A percentile compares a stretch with the other conserved stretches of the same genome.
Evolutionary conservation across 2,113 vertebrate genomes (phyloP).

Genomic region (Myrmophylax atrothorax): DNA sequence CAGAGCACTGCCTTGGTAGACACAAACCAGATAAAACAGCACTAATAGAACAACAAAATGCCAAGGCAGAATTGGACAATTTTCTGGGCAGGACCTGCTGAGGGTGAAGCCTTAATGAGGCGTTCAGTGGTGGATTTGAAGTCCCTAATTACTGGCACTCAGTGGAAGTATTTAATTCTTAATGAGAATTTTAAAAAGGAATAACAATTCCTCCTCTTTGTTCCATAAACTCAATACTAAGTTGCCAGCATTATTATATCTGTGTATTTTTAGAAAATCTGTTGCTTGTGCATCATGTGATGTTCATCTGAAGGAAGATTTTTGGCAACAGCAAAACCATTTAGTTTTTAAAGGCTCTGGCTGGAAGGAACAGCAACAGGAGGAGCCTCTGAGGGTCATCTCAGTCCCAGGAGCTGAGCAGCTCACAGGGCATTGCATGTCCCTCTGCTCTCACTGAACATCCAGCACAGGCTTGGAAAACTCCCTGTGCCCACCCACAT

Average conservation of each 20-base stretch:
- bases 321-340: background rate
- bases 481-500: fast-evolving
- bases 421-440: fast-evolving
- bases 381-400: background rate
- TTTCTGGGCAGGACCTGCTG: background rate
- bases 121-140: background rate
- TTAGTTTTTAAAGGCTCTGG: background rate
- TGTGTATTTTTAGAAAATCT: background rate
- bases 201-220: background rate
- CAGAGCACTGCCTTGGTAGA: background rate
- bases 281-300: background rate
- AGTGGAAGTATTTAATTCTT: background rate
- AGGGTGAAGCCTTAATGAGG: background rate
- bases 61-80: background rate
- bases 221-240: background rate
- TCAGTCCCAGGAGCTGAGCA: background rate
- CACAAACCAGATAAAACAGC: background rate
- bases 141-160: fast-evolving
- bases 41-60: background rate
- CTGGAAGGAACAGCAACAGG: background rate
- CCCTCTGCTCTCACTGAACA: background rate
- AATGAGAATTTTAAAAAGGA: background rate
- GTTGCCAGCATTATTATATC: background rate
- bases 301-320: background rate
- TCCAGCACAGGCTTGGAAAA: background rate